Percentiles rank a stretch among this genome's conserved stretches.
phyloP scores from a whole-genome alignment of 2,113 vertebrate species.

The Ceuthmochares aereus region DNA sequence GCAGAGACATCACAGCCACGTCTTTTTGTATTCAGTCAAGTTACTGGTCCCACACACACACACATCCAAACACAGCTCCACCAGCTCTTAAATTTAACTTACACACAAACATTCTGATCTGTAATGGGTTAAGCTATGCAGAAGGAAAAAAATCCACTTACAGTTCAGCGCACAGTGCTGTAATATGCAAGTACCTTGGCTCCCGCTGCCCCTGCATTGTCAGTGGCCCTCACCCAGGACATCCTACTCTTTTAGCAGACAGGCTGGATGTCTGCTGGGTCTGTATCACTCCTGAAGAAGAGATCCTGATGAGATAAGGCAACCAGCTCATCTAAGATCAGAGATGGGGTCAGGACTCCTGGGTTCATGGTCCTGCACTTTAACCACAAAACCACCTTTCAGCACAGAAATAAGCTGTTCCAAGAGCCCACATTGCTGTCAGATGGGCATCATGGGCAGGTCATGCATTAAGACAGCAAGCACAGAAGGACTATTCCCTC shows the following conservation, averaged over 20 bases:
- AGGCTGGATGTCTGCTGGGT: neutral
- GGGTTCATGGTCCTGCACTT: neutral
- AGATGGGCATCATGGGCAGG: neutral
- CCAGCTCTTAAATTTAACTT: neutral
- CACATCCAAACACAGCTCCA: neutral
- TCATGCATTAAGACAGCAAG: neutral
- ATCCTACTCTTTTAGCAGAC: neutral
- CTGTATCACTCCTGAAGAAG: neutral
- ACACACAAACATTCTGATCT: neutral
- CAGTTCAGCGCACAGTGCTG: neutral
- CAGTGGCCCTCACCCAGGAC: neutral
- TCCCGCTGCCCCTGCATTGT: neutral
- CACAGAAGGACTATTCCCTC: neutral
- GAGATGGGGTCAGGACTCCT: neutral
- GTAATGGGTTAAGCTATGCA: neutral
- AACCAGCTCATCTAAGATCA: neutral
- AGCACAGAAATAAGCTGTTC: neutral
- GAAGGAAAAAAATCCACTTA: neutral
- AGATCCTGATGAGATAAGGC: neutral
- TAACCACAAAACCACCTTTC: neutral
- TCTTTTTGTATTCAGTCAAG: neutral
- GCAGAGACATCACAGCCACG: neutral
- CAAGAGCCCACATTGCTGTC: neutral
- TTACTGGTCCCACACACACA: conserved; percentile 34
- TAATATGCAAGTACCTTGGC: neutral